Conservation (phyloP, 2,797 vertebrate species). For the Champsocephalus gunnari region DNA sequence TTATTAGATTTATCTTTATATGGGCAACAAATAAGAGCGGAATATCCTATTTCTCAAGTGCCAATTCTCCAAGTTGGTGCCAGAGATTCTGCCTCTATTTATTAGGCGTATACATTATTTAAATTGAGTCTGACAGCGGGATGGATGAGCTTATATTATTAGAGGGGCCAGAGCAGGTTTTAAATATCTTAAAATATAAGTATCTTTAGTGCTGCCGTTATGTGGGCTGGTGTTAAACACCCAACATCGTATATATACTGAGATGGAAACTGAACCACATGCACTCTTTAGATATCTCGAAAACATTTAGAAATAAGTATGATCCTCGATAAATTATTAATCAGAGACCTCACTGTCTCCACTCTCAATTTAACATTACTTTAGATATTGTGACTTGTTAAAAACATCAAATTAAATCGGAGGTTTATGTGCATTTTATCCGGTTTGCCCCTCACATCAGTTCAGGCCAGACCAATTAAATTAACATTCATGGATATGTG, state of each 20-base stretch:
- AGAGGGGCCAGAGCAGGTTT: constrained; percentile 44
- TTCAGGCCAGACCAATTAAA: constrained; percentile 54
- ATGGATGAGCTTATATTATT: constrained; percentile 78
- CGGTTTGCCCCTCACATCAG: constrained; percentile 55
- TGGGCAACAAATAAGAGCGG: constrained; percentile 34
- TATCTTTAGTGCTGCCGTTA: constrained; percentile 41
- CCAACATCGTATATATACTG: constrained; percentile 12
- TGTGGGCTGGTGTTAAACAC: constrained; percentile 42
- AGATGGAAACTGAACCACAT: constrained; percentile 6
- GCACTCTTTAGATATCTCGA: constrained; percentile 4
- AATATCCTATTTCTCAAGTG: constrained; percentile 66
- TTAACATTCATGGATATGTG: constrained; percentile 69
- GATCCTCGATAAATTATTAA: constrained; percentile 31
- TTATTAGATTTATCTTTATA: constrained; percentile 65
- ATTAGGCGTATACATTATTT: constrained; percentile 76
- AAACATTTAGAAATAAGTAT: constrained; percentile 25
- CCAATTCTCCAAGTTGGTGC: constrained; percentile 60
- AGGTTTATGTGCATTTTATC: constrained; percentile 51
- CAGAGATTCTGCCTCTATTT: constrained; percentile 68
- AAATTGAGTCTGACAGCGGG: constrained; percentile 68
- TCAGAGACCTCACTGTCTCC: constrained; percentile 6
- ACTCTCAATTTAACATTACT: background rate
- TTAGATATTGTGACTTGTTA: constrained; percentile 11
- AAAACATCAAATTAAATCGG: constrained; percentile 40
- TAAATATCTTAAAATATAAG: constrained; percentile 58